Evolutionary conservation across 23 tunicate species (phyloP).

Genomic region (Ciona savignyi): DNA sequence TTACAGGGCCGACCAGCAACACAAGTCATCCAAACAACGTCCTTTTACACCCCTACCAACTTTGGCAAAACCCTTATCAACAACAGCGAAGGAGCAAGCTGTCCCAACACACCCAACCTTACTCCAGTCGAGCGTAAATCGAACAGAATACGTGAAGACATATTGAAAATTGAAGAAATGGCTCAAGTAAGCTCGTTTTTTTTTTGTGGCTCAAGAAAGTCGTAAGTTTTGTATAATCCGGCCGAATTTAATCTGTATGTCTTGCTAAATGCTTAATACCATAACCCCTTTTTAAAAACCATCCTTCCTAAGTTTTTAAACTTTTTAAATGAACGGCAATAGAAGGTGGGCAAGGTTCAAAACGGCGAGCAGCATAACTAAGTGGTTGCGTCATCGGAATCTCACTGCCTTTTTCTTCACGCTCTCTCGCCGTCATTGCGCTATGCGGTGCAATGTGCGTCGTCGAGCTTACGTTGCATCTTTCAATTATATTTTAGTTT

Average conservation of each 20-base stretch:
- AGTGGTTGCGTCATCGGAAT: neutral
- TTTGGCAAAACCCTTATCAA: slow-evolving; percentile 31
- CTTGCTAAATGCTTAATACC: no score
- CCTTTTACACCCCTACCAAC: neutral
- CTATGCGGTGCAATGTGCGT: neutral
- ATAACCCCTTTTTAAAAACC: no score
- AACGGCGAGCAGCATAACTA: no score
- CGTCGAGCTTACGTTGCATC: neutral
- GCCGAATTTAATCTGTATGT: no score
- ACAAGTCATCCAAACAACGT: slow-evolving; percentile 14
- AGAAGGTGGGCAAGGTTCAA: no score
- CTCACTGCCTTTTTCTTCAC: neutral
- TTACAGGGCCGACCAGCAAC: slow-evolving; percentile 15
- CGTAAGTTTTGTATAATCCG: no score
- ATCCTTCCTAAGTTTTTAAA: no score
- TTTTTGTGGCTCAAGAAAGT: no score
- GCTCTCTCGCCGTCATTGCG: neutral
- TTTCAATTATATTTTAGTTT: no score
- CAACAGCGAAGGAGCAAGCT: slow-evolving; percentile 1
- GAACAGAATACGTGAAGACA: slow-evolving; percentile 43
- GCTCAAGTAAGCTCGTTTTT: no score
- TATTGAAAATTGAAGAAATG: slow-evolving; percentile 66
- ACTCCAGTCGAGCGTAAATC: slow-evolving; percentile 39
- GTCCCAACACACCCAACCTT: slow-evolving; percentile 25
- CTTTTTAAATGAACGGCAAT: no score